These are phyloP conservation scores for Amiota communis DNA, from an alignment of 2,888 invertebrate genomes.

Conservation along the genomic window DNA sequence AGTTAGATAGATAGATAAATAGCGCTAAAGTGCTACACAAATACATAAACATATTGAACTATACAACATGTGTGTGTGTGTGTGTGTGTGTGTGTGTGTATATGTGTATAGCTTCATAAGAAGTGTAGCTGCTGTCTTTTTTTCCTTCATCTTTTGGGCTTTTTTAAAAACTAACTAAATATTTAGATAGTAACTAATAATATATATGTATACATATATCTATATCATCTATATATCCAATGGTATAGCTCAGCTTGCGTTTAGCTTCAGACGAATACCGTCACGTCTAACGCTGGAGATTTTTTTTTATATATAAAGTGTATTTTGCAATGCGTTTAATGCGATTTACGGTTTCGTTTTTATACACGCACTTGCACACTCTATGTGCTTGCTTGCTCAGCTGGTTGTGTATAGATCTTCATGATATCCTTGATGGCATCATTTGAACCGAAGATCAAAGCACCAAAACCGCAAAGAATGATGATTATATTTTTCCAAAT, in stretches of 20 bases:
- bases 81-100: neutral
- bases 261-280: slow-evolving; percentile 12
- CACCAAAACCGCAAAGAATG: slow-evolving; percentile 83
- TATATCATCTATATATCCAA: slow-evolving; percentile 50
- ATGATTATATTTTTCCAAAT: slow-evolving; percentile 87
- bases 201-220: slow-evolving; percentile 26
- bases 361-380: slow-evolving; percentile 15
- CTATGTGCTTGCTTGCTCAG: slow-evolving; percentile 40
- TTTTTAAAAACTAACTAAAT: slow-evolving; percentile 43
- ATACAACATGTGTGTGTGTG: no score
- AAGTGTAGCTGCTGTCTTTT: neutral
- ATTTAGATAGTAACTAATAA: slow-evolving; percentile 34
- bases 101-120: slow-evolving; percentile 18
- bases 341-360: slow-evolving; percentile 5
- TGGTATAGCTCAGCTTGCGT: slow-evolving; percentile 52
- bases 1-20: slow-evolving; percentile 54
- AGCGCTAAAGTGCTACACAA: slow-evolving; percentile 5
- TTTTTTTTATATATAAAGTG: neutral
- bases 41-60: neutral
- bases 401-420: slow-evolving; percentile 50
- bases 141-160: neutral
- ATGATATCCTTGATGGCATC: slow-evolving; percentile 79
- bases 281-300: slow-evolving; percentile 16
- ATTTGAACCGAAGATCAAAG: slow-evolving; percentile 86
- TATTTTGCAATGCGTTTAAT: no score